A percentile compares a stretch with the other conserved stretches of the same genome.
These are phyloP conservation scores for Pleuronectes platessa DNA, from an alignment of 2,113 vertebrate genomes.

Conservation along the genomic window DNA sequence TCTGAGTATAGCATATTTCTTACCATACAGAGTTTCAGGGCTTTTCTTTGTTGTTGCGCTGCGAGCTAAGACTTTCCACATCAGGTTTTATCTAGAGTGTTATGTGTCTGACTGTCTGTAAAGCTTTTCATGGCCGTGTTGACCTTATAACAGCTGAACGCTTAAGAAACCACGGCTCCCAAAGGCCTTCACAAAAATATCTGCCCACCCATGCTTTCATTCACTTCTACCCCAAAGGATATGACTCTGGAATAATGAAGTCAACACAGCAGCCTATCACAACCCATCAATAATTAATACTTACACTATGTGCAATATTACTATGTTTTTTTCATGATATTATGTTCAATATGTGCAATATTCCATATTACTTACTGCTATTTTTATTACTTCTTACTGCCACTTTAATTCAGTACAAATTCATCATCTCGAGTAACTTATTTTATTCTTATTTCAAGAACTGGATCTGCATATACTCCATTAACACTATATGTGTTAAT, in stretches of 20 bases:
- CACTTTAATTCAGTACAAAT: too few relatives aligned
- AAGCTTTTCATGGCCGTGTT: slow-evolving; percentile 58
- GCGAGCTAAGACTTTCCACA: slow-evolving; percentile 38
- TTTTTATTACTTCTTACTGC: too few relatives aligned
- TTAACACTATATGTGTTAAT: too few relatives aligned
- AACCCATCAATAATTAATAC: not conserved
- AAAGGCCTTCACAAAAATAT: slow-evolving; percentile 45
- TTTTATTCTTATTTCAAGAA: too few relatives aligned
- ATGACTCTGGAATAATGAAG: not conserved
- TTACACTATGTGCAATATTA: too few relatives aligned
- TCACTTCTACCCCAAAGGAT: slow-evolving; percentile 21
- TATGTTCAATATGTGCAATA: too few relatives aligned
- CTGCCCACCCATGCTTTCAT: slow-evolving; percentile 29
- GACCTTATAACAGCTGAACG: slow-evolving; percentile 58
- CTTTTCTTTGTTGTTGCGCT: slow-evolving; percentile 50
- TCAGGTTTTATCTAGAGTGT: slow-evolving; percentile 13
- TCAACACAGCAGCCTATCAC: slow-evolving; percentile 2
- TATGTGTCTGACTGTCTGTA: slow-evolving; percentile 43
- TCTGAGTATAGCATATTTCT: slow-evolving; percentile 8
- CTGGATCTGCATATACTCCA: too few relatives aligned
- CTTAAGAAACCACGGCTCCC: slow-evolving; percentile 48
- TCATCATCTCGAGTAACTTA: too few relatives aligned
- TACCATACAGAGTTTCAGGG: slow-evolving; percentile 20
- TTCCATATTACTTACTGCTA: too few relatives aligned
- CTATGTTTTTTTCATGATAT: too few relatives aligned